These are phyloP conservation scores for Belonocnema kinseyi DNA, from an alignment of 1,140 invertebrate genomes.

Conservation along the genomic window DNA sequence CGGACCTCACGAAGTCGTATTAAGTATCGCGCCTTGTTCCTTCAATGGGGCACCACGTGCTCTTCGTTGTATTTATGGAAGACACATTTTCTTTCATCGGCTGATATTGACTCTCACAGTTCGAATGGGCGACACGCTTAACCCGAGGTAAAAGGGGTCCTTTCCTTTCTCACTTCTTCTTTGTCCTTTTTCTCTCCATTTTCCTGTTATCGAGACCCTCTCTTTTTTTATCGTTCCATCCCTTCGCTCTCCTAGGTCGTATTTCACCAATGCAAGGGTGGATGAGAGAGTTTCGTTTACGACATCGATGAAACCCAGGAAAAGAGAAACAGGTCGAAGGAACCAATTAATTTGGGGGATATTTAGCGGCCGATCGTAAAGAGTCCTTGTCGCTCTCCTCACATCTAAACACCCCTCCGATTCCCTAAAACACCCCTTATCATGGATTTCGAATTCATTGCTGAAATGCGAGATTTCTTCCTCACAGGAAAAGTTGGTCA, in stretches of 20 bases:
- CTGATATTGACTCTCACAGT: conserved; percentile 42
- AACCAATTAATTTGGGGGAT: conserved; percentile 65
- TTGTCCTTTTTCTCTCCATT: not conserved
- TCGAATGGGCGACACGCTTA: not conserved
- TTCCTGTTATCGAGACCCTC: conserved; percentile 29
- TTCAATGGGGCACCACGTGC: conserved; percentile 43
- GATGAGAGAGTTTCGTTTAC: conserved; percentile 49
- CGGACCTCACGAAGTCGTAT: conserved; percentile 38
- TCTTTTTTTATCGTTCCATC: not conserved
- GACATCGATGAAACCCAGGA: conserved; percentile 34
- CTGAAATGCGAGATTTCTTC: conserved; percentile 4
- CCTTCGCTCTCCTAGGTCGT: not conserved
- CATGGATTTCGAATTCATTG: conserved; percentile 33
- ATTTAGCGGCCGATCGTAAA: conserved; percentile 55
- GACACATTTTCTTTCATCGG: conserved; percentile 50
- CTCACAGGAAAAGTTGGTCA: not conserved
- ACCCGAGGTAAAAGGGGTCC: not conserved
- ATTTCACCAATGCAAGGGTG: conserved; percentile 27
- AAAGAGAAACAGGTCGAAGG: conserved; percentile 39
- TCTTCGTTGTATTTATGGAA: conserved; percentile 48
- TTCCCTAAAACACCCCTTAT: conserved; percentile 48
- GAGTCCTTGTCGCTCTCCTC: conserved; percentile 47
- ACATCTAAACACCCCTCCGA: conserved; percentile 44
- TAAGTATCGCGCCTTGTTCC: conserved; percentile 41
- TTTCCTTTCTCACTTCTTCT: not conserved